A percentile compares a stretch with the other conserved stretches of the same genome.
Evolutionary conservation across 2,888 invertebrate genomes (phyloP).

Genomic region (Lordiphosa andalusiaca): DNA sequence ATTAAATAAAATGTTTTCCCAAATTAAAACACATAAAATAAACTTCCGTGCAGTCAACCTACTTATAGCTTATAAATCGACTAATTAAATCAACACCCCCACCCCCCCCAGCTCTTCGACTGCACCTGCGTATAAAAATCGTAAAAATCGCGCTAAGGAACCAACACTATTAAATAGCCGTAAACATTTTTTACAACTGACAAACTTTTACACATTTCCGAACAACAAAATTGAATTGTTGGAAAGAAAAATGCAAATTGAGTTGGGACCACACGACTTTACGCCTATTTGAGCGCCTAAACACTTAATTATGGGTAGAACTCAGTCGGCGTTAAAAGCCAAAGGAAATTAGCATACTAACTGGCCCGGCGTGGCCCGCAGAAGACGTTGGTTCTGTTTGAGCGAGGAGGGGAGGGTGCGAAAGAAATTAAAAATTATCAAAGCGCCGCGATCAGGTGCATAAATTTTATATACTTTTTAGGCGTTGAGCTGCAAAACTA

Average conservation of each 20-base stretch:
- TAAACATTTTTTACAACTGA: constrained; percentile 56
- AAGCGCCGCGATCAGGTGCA: constrained; percentile 55
- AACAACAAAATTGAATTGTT: constrained; percentile 41
- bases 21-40: constrained; percentile 27
- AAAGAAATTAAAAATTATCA: constrained; percentile 54
- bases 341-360: constrained; percentile 67
- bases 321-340: constrained; percentile 41
- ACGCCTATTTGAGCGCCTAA: constrained; percentile 64
- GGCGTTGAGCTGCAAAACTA: constrained; percentile 68
- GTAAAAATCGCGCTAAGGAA: constrained; percentile 58
- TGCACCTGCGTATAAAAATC: constrained; percentile 28
- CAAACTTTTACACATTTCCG: constrained; percentile 12
- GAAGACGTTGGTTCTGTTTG: constrained; percentile 3
- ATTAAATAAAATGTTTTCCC: constrained; percentile 16
- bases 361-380: constrained; percentile 38
- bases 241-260: constrained; percentile 69
- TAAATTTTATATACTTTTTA: constrained; percentile 46
- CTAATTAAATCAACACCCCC: constrained; percentile 57
- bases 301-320: constrained; percentile 63
- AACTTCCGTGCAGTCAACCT: constrained; percentile 14
- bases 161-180: constrained; percentile 52
- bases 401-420: constrained; percentile 37
- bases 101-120: neutral
- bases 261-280: constrained; percentile 46
- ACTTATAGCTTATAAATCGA: constrained; percentile 55